phyloP scores from a whole-genome alignment of 1,140 invertebrate genomes.

The Drosophila serrata region DNA sequence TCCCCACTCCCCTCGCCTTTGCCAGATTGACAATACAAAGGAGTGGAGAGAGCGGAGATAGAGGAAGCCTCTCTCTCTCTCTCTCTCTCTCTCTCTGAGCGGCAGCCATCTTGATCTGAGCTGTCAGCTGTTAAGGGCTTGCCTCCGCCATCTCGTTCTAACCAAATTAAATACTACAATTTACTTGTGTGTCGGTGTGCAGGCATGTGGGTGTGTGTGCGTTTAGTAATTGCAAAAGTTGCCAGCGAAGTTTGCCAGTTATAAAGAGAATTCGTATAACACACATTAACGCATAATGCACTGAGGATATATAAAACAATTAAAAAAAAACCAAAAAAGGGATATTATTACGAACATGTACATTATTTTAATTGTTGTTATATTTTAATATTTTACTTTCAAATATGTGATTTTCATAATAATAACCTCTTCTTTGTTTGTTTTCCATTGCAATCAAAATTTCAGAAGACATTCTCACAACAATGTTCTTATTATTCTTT shows the following conservation, averaged over 20 bases:
- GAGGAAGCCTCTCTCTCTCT: background rate
- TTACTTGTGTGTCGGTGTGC: slow-evolving; percentile 48
- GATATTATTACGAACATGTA: too few relatives aligned
- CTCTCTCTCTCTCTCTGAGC: background rate
- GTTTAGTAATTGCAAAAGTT: slow-evolving; percentile 79
- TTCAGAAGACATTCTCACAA: too few relatives aligned
- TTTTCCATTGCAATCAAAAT: too few relatives aligned
- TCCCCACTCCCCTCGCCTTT: background rate
- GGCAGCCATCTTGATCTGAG: slow-evolving; percentile 56
- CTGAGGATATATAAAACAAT: background rate
- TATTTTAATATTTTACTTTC: too few relatives aligned
- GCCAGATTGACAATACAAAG: slow-evolving; percentile 57
- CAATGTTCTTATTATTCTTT: too few relatives aligned
- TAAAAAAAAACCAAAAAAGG: too few relatives aligned
- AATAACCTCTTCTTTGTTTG: too few relatives aligned
- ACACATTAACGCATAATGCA: slow-evolving; percentile 18
- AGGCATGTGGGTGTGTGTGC: slow-evolving; percentile 30
- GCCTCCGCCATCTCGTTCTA: slow-evolving; percentile 22
- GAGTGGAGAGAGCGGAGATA: background rate
- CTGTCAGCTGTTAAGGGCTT: slow-evolving; percentile 51
- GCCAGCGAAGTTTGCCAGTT: slow-evolving; percentile 45
- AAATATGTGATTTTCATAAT: too few relatives aligned
- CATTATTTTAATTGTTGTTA: too few relatives aligned
- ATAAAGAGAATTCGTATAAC: slow-evolving; percentile 59
- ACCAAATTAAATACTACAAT: slow-evolving; percentile 51